These are phyloP conservation scores for Pheucticus melanocephalus DNA, from an alignment of 2,113 vertebrate species.

Conservation along the genomic window DNA sequence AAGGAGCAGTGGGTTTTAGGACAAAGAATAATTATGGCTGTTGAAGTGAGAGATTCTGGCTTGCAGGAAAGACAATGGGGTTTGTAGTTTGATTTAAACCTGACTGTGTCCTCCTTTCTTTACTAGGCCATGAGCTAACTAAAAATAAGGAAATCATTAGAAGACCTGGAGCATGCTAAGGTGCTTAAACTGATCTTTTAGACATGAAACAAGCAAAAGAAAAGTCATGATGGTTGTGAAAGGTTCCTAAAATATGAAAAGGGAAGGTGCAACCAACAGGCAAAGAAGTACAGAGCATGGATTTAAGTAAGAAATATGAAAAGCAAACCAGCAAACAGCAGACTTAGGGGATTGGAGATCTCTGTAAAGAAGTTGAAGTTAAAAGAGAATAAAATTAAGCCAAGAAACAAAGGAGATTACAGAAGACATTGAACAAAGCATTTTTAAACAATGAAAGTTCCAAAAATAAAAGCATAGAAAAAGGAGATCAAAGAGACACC, in stretches of 20 bases:
- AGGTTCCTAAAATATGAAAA: not conserved
- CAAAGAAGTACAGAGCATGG: not conserved
- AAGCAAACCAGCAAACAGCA: not conserved
- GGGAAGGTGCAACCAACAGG: not conserved
- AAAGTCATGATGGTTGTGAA: not conserved
- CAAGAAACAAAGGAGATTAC: not conserved
- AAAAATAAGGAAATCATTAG: not conserved
- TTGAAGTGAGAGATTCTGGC: not conserved
- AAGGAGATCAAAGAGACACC: not conserved
- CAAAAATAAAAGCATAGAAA: not conserved
- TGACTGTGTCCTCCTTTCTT: not conserved
- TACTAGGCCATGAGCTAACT: not conserved
- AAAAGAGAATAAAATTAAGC: slow-evolving; percentile 13
- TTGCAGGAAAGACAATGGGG: not conserved
- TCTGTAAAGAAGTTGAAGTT: not conserved
- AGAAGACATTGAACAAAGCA: not conserved
- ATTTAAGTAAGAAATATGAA: not conserved
- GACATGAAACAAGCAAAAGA: not conserved
- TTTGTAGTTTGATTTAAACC: not conserved
- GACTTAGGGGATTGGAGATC: not conserved
- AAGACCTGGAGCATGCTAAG: not conserved
- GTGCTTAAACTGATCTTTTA: not conserved
- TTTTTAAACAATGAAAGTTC: not conserved
- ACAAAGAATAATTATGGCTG: not conserved
- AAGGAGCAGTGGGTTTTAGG: not conserved